Evolutionary conservation across 2,113 vertebrate genomes (phyloP).

Genomic region (Gnathonemus echidnorhynchus): DNA sequence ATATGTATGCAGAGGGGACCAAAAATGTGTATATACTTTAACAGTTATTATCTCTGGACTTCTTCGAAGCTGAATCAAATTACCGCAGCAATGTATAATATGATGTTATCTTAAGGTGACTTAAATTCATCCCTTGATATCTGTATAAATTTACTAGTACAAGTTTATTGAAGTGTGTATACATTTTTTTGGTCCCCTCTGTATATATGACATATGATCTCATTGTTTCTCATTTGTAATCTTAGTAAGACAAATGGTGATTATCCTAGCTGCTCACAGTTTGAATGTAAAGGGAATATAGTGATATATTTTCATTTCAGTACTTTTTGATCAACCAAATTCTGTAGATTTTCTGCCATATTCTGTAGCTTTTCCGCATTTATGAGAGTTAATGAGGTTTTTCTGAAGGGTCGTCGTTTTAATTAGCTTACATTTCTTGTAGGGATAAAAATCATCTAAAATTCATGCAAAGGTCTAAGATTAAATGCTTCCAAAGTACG

Average conservation of each 20-base stretch:
- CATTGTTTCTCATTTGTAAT: background rate
- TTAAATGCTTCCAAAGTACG: background rate
- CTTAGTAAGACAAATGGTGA: background rate
- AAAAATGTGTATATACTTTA: background rate
- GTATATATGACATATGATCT: too few relatives aligned
- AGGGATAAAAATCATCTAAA: constrained; percentile 1
- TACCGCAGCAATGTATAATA: background rate
- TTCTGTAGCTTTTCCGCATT: background rate
- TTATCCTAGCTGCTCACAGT: background rate
- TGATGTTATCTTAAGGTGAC: background rate
- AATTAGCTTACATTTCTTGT: constrained; percentile 5
- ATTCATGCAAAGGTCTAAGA: background rate
- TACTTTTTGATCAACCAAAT: background rate
- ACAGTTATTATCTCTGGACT: background rate
- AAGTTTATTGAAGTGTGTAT: background rate
- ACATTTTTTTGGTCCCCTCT: too few relatives aligned
- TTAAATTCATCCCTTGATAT: background rate
- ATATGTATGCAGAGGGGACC: background rate
- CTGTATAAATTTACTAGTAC: background rate
- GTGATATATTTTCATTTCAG: background rate
- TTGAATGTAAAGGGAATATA: background rate
- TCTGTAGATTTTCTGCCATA: background rate
- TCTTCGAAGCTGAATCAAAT: background rate
- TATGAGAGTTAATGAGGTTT: background rate
- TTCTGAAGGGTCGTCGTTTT: background rate